These are phyloP conservation scores for Zoanthus sansibaricus DNA, from an alignment of 92 coral and sea anemone genomes.

Conservation along the genomic window DNA sequence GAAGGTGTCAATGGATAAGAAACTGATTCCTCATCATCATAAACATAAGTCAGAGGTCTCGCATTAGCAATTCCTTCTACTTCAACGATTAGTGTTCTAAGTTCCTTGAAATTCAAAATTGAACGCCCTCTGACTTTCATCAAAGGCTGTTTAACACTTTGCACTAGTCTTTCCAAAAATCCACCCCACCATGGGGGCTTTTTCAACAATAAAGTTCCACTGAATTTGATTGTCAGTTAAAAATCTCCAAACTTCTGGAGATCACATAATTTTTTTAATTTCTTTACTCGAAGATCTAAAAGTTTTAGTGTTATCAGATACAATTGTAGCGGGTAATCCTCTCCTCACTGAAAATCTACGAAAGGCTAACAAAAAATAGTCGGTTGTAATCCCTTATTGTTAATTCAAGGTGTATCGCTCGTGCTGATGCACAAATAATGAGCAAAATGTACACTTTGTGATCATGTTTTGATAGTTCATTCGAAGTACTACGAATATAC, in stretches of 20 bases:
- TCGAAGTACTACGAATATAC: neutral
- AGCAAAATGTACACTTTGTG: no score
- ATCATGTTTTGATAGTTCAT: neutral
- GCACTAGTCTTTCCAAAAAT: slow-evolving; percentile 71
- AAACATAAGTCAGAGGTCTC: slow-evolving; percentile 63
- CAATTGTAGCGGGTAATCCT: slow-evolving; percentile 68
- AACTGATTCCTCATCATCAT: slow-evolving; percentile 54
- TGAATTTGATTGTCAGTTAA: slow-evolving; percentile 55
- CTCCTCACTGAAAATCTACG: slow-evolving; percentile 61
- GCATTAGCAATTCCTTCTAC: slow-evolving; percentile 56
- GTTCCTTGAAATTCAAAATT: slow-evolving; percentile 54
- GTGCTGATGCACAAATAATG: slow-evolving; percentile 62
- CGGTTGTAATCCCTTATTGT: slow-evolving; percentile 32
- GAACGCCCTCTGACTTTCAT: slow-evolving; percentile 64
- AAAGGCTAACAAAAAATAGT: slow-evolving; percentile 60
- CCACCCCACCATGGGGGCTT: slow-evolving; percentile 84
- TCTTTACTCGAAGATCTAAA: slow-evolving; percentile 56
- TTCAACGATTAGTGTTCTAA: slow-evolving; percentile 58
- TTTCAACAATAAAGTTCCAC: slow-evolving; percentile 68
- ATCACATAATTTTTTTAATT: slow-evolving; percentile 54
- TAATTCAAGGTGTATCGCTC: slow-evolving; percentile 19
- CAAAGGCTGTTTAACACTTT: slow-evolving; percentile 59
- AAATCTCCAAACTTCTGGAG: slow-evolving; percentile 63
- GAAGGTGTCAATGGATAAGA: slow-evolving; percentile 49
- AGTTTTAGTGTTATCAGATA: slow-evolving; percentile 76